Evolutionary conservation across 2,797 vertebrate species (phyloP), one percentile per base, ranked within the genome.

Genomic region (Ptychadena robeensis): DNA sequence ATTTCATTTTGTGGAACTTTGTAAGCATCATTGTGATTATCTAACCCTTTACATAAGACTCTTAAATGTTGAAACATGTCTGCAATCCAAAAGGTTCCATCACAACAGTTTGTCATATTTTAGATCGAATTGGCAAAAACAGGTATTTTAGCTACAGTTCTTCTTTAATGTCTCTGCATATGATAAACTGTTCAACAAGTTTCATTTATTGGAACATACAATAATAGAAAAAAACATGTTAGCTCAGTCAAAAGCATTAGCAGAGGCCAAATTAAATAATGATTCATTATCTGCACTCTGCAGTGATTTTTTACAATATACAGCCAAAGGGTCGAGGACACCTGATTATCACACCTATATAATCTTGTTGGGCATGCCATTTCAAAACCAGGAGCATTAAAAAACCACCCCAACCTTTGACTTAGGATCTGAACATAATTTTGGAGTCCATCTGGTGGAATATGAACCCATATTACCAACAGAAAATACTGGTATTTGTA

Each of bases 161-260:
- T 68, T 59, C 40, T 82, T 75, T 76, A 69, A 70, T 61, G 4
- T 70, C 38, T 61, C 27, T 61, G 34, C 34, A 40, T 40, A 12
- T 68, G 28, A 48, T 44, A 61, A 53, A 81, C 38, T 35, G n/a
- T 25, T 59, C n/a, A 30, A 37, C n/a, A 15, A 68, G 40, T 22
- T 34, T 76, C 35, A 76, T 71, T 76, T 70, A 82, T 40, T 76
- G 65, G 65, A 27, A 75, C 28, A 35, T 68, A 64, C 59, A 68
- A 61, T 44, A 18, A 9, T 15, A 48, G 7, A 31, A 10, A 18
- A 44, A 40, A 10, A 27, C n/a, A n/a, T 18, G 18, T 22, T 2
- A 48, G 1, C 37, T 5, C 44, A 48, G 44, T 53, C 14, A 65
- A 18, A n/a, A 12, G 31, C 14, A 66, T 11, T 28, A 4, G n/a